Evolutionary conservation across 2,113 vertebrate species (phyloP).

Genomic region (Neodontobutis hainanensis): DNA sequence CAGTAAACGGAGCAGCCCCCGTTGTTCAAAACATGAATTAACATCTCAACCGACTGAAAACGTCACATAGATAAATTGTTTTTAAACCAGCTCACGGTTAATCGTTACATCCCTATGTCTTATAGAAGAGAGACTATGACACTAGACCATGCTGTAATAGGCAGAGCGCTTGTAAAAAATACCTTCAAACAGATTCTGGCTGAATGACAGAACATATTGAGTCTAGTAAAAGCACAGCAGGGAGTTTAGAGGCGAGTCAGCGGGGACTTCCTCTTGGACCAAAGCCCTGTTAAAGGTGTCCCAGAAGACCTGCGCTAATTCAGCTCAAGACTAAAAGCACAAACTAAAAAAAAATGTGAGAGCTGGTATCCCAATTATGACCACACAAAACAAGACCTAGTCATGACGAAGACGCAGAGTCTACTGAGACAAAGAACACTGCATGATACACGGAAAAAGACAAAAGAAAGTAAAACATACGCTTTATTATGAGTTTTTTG

Average conservation of each 20-base stretch:
- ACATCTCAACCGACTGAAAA: too few species aligned
- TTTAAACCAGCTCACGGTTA: too few species aligned
- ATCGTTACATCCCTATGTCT: neutral
- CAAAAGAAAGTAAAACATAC: neutral
- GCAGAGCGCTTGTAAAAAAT: slow-evolving; percentile 31
- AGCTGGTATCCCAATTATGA: too few species aligned
- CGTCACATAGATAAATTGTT: too few species aligned
- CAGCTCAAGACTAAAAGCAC: slow-evolving; percentile 16
- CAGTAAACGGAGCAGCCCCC: too few species aligned
- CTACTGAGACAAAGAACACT: too few species aligned
- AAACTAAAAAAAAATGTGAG: slow-evolving; percentile 4
- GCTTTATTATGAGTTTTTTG: neutral
- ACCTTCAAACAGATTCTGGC: slow-evolving; percentile 41
- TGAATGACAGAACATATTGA: slow-evolving; percentile 51
- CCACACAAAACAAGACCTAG: too few species aligned
- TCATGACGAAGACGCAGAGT: too few species aligned
- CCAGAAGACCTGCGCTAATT: slow-evolving; percentile 11
- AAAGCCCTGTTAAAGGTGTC: slow-evolving; percentile 27
- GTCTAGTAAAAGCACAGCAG: slow-evolving; percentile 53
- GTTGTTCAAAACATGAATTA: too few species aligned
- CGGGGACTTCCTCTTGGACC: slow-evolving; percentile 49
- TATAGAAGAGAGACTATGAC: neutral
- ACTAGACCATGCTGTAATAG: slow-evolving; percentile 18
- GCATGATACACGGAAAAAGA: neutral
- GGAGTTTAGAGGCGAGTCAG: slow-evolving; percentile 33